Conservation (phyloP, 2,113 vertebrate genomes). For the Fregetta grallaria region DNA sequence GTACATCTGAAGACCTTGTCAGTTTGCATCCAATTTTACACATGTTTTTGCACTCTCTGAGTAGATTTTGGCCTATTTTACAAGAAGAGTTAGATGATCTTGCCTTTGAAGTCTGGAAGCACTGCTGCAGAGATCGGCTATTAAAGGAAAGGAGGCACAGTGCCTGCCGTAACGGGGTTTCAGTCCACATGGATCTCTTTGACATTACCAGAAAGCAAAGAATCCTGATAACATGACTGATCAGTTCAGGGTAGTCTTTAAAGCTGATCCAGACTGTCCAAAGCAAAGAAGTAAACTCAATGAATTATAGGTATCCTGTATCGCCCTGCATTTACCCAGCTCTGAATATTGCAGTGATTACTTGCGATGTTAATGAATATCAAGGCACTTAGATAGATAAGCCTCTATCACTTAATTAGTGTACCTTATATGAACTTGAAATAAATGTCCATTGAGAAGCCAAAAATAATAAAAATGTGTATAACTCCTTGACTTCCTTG, state of each 20-base stretch:
- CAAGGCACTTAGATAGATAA: background rate
- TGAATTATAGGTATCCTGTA: background rate
- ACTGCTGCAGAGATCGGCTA: background rate
- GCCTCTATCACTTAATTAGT: background rate
- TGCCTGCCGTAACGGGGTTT: background rate
- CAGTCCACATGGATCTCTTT: background rate
- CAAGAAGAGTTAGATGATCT: background rate
- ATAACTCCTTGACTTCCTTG: background rate
- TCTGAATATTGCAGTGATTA: background rate
- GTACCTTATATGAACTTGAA: background rate
- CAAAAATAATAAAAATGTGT: background rate
- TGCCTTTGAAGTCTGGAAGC: constrained; percentile 37
- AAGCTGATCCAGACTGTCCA: background rate
- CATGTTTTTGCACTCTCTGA: constrained; percentile 16
- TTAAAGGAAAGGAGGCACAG: background rate
- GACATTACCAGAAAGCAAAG: background rate
- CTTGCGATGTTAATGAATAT: background rate
- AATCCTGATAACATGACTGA: background rate
- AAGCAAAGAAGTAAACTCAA: background rate
- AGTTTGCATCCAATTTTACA: constrained; percentile 54
- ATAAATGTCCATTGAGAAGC: background rate
- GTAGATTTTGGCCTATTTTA: constrained; percentile 45
- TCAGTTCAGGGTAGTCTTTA: background rate
- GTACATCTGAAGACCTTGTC: constrained; percentile 41
- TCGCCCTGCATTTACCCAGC: background rate